Evolutionary conservation across 2,113 vertebrate genomes (phyloP), one percentile per base, ranked within the genome.

Genomic region (Notothenia rossii): DNA sequence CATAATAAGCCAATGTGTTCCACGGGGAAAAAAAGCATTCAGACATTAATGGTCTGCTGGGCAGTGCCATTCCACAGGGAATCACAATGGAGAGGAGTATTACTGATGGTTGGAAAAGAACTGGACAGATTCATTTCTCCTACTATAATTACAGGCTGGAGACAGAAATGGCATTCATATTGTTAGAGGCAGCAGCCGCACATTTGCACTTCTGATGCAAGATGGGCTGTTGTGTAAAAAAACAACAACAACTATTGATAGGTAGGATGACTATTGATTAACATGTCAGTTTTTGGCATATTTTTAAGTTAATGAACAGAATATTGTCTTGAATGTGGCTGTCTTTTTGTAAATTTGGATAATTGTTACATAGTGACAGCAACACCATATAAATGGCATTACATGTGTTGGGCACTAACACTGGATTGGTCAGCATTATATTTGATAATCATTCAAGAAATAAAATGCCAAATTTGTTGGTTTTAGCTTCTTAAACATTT

Each of bases 31-130:
- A 69, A 83, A 79, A 64, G 81, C 73, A 84, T 80, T 89, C 73
- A 88, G 78, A 72, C 72, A 77, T 80, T 89, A 93, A 93, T 90
- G 90, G 85, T 75, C 75, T 93, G 89, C 83, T 85, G 88, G 89
- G 87, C 88, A 89, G 75, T 33, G 63, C 88, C 72, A 85, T 91
- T 92, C 93, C 81, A 86, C 84, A 60, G 84, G 88, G 87, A 91
- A 76, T 84, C 87, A 91, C 85, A 91, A 92, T 86, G 77, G 85
- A 85, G 82, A 82, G 82, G 83, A 89, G 88, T 86, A 90, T 92
- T 93, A 91, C 86, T 72, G 86, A 94, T 91, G 86, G 83, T 83
- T 85, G 84, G 85, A 82, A 88, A 93, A 92, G 89, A 94, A 93
- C 72, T 65, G 80, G 87, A 88, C 87, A 88, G 88, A 92, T 89